Evolutionary conservation across 2,113 vertebrate species (phyloP).

Genomic region (Strigops habroptila): DNA sequence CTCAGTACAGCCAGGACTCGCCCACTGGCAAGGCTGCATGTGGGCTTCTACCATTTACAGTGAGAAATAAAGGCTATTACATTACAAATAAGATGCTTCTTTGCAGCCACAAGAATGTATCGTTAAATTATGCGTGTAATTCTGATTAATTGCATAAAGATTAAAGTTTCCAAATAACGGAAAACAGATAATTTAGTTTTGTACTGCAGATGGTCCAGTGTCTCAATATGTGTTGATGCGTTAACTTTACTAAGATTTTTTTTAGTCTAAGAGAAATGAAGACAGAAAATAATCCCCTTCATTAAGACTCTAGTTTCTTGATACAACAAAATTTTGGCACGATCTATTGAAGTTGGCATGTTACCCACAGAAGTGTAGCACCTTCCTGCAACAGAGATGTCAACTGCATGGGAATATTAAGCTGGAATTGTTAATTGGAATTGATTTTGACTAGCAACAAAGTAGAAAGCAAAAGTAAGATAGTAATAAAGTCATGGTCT

Average conservation of each 20-base stretch:
- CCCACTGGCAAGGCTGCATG: accelerated
- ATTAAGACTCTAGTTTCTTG: neutral
- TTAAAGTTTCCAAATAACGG: neutral
- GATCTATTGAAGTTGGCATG: neutral
- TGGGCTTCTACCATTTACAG: neutral
- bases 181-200: neutral
- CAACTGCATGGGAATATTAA: neutral
- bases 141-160: neutral
- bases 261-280: neutral
- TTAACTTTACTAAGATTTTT: neutral
- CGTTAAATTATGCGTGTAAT: neutral
- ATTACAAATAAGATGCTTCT: neutral
- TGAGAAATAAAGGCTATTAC: neutral
- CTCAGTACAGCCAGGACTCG: neutral
- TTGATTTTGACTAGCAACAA: neutral
- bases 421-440: neutral
- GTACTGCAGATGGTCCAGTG: neutral
- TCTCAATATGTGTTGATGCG: neutral
- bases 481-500: neutral
- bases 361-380: neutral
- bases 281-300: neutral
- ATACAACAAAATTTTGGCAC: neutral
- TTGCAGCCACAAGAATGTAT: neutral
- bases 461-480: neutral
- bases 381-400: neutral